Evolutionary conservation across 2,113 vertebrate genomes (phyloP).

Genomic region (Tiliqua scincoides): DNA sequence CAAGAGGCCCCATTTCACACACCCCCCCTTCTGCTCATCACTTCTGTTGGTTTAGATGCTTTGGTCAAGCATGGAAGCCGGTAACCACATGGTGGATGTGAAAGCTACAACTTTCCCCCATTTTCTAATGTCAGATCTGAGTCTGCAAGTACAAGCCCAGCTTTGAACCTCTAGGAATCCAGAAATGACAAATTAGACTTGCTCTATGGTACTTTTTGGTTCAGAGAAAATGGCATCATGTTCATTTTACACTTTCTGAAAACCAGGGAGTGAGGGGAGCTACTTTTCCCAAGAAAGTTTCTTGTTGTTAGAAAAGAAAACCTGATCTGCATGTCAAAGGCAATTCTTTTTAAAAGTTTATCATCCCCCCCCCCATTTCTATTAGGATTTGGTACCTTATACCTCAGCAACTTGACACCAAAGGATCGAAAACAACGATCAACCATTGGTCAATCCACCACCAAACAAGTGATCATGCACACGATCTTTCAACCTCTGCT

Average conservation of each 20-base stretch:
- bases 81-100: not conserved
- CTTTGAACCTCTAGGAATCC: not conserved
- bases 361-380: not conserved
- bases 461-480: not conserved
- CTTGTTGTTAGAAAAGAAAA: conserved; percentile 2
- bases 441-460: too few relatives aligned
- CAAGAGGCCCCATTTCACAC: conserved; percentile 19
- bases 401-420: too few relatives aligned
- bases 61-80: not conserved
- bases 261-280: not conserved
- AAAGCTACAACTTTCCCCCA: not conserved
- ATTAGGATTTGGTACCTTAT: not conserved
- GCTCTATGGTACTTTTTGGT: not conserved
- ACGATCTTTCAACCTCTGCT: not conserved
- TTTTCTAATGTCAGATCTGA: not conserved
- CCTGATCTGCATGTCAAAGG: not conserved
- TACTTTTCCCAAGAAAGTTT: not conserved
- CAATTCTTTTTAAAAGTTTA: too few relatives aligned
- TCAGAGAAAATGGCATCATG: not conserved
- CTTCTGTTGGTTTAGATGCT: not conserved
- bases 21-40: not conserved
- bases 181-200: not conserved
- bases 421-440: too few relatives aligned
- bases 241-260: not conserved
- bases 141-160: not conserved